Base-by-base conservation (phyloP, 2,113 vertebrate species). In the Entosphenus tridentatus region DNA sequence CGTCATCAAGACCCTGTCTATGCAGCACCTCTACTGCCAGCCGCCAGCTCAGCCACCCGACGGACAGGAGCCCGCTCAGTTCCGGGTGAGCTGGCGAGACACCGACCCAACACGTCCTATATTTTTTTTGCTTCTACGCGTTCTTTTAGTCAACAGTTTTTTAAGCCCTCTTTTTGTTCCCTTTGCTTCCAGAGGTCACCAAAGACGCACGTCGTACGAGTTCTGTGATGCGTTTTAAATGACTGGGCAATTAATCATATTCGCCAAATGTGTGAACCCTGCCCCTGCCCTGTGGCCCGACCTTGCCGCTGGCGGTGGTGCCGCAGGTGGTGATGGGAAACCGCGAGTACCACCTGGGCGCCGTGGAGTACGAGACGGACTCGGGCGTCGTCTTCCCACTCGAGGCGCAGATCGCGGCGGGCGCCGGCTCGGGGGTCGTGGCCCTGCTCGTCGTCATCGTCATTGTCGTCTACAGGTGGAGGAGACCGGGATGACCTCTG, bases 381-480 rank as follows among this genome's bases (percentile, higher is more conserved):
- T 89, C 85, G 75, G 81, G 81, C 3, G 77, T 86, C 74, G 85
- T 86, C 21, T 98, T 96, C 71, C 92, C 92, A 0, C 71, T 96
- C 77, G 88, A 93, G 73, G 93, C 92, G 73, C 89, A 91, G 79
- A 86, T 96, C 55, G 90, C 88, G 71, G 77, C 96, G 54, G 90
- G 92, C 3, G 87, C 89, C 0, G 92, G 89, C 57, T 81, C 87
- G 0, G 90, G 87, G 18, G 85, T 98, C 1, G 86, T 98, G 56
- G 91, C 86, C 2, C 79, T 96, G 73, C 86, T 89, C 3, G 93
- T 98, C 68, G 80, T 96, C 74, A 82, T 98, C 78, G 90, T 96
- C 0, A 90, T 98, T 73, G 86, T 96, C 71, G 87, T 95, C 73
- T 98, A 98, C 82, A 92, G 93, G 92, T 96, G 69, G 68, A 79